Percentiles rank a stretch among this genome's conserved stretches.
These are phyloP conservation scores for Popillia japonica DNA, from an alignment of 1,140 invertebrate genomes.

Conservation along the genomic window DNA sequence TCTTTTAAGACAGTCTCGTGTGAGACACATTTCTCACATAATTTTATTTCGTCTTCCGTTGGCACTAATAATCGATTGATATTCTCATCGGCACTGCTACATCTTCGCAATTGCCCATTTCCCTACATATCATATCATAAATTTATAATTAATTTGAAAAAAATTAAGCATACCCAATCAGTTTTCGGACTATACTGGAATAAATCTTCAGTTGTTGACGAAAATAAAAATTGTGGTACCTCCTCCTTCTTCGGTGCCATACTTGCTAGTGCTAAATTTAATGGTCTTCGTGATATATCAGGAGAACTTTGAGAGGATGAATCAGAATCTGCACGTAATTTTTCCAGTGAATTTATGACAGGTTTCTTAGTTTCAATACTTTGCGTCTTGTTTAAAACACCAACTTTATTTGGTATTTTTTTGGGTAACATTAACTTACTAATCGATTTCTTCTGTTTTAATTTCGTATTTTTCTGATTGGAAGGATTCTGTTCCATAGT, in stretches of 20 bases:
- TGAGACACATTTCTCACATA: slow-evolving; percentile 54
- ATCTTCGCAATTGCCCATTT: slow-evolving; percentile 47
- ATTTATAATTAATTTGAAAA: not conserved
- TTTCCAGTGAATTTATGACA: not conserved
- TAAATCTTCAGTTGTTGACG: not conserved
- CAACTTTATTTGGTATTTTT: slow-evolving; percentile 57
- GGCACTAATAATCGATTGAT: slow-evolving; percentile 45
- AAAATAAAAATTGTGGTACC: slow-evolving; percentile 41
- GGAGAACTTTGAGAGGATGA: not conserved
- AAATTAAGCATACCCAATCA: slow-evolving; percentile 25
- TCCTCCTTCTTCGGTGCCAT: slow-evolving; percentile 42
- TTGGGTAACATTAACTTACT: slow-evolving; percentile 56
- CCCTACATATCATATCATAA: not conserved
- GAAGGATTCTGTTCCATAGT: slow-evolving; percentile 23
- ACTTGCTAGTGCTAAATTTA: slow-evolving; percentile 53
- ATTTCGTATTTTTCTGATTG: slow-evolving; percentile 39
- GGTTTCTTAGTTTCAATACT: slow-evolving; percentile 45
- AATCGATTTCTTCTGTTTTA: slow-evolving; percentile 49
- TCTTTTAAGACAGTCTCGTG: slow-evolving; percentile 58
- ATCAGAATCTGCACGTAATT: not conserved
- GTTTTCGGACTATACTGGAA: slow-evolving; percentile 28
- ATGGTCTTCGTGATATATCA: slow-evolving; percentile 51
- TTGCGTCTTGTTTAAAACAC: slow-evolving; percentile 53
- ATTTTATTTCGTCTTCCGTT: slow-evolving; percentile 47
- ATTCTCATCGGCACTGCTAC: slow-evolving; percentile 56